Evolutionary conservation across 2,888 invertebrate species (phyloP).

Genomic region (Heliconius sara): DNA sequence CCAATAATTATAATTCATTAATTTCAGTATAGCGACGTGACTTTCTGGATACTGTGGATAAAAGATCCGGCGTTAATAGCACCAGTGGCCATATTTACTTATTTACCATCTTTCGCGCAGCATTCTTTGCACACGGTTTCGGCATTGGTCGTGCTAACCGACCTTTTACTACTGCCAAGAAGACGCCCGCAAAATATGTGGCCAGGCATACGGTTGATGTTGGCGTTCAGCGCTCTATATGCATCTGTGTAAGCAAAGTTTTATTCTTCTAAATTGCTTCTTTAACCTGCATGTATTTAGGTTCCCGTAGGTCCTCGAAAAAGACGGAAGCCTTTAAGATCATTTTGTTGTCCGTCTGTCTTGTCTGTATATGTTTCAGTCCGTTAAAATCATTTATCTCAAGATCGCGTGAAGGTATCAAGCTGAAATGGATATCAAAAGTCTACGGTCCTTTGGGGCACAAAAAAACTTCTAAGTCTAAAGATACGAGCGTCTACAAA

Average conservation of each 20-base stretch:
- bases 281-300: neutral
- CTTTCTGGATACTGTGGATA: constrained; percentile 59
- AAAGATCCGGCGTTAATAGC: constrained; percentile 52
- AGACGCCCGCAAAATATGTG: constrained; percentile 53
- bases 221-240: constrained; percentile 53
- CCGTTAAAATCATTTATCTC: too few relatives aligned
- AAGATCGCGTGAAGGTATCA: too few relatives aligned
- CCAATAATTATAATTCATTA: neutral
- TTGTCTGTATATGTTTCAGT: too few relatives aligned
- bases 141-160: constrained; percentile 52
- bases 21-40: constrained; percentile 57
- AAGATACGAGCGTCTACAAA: too few relatives aligned
- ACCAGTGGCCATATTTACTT: constrained; percentile 54
- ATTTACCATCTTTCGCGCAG: constrained; percentile 60
- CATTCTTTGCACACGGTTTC: constrained; percentile 63
- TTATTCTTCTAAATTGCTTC: neutral
- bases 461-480: too few relatives aligned
- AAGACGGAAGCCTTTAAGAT: too few relatives aligned
- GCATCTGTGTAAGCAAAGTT: constrained; percentile 55
- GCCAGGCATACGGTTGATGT: constrained; percentile 49
- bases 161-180: constrained; percentile 59
- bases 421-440: too few relatives aligned
- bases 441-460: too few relatives aligned
- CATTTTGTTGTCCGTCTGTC: too few relatives aligned
- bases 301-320: too few relatives aligned